Base-by-base conservation (phyloP, 2,888 invertebrate genomes). In the Cephus spinipes region DNA sequence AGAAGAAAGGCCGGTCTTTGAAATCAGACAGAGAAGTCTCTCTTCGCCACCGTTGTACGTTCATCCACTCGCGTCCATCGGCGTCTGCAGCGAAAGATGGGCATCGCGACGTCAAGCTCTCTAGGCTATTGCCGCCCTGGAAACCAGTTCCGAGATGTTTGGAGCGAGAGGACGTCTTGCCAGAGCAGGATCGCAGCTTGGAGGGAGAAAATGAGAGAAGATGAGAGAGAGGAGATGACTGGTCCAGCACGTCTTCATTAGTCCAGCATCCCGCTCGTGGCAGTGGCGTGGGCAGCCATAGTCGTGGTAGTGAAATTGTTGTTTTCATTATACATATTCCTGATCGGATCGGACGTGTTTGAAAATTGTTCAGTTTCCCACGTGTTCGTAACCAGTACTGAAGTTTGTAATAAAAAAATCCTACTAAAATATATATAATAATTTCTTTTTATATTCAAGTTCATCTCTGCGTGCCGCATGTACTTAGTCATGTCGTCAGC, bases 181-280 rank as follows among this genome's bases (percentile, higher is more conserved):
- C 12, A 71, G 71, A 71, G 71, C 4, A 33, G 71, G 71, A 71
- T 31, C 32, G 33, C 71, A 71, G 23, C 71, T 15, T 71, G 15
- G 31, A 71, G 15, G 71, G 76, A 74, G 73, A 68, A 71, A 76
- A 76, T 74, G 79, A 75, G 78, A 81, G 77, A 35, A 73, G 68
- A 71, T 35, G 71, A 73, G 74, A 33, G 76, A 76, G 80, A 77
- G 77, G 75, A 74, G 68, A 74, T 76, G 84, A 83, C 84, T 83
- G 84, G 83, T 85, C 80, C 83, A 76, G 84, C 85, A 85, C 85
- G 84, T 85, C 85, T 85, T 85, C 85, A 85, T 85, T 85, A 85
- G 85, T 83, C 82, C 83, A 84, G 81, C 81, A 84, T 83, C 83
- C 80, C 81, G 83, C 78, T 77, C 82, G 79, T 78, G 77, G 80